A percentile compares a stretch with the other conserved stretches of the same genome.
Evolutionary conservation across 2,888 invertebrate species (phyloP).

Genomic region (Plusia festucae): DNA sequence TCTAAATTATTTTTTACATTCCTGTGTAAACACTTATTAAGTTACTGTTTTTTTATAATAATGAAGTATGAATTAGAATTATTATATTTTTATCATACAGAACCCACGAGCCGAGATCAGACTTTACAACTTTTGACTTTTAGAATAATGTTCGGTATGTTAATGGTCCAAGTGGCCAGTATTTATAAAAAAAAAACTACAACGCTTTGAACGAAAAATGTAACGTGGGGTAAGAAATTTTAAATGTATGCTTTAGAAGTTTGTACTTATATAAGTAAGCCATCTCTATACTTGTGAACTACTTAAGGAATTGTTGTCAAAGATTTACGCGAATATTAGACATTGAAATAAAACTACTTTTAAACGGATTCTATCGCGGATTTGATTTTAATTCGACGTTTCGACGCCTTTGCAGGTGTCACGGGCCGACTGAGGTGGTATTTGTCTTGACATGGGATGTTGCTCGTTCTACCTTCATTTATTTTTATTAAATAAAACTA

Average conservation of each 20-base stretch:
- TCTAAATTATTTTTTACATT: no score
- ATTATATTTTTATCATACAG: neutral
- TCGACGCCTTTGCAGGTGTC: no score
- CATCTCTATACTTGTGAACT: neutral
- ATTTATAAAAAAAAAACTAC: conserved; percentile 44
- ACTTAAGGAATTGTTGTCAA: neutral
- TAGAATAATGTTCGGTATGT: conserved; percentile 32
- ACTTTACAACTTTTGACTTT: conserved; percentile 13
- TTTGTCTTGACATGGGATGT: no score
- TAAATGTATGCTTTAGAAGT: neutral
- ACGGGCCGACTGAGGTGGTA: no score
- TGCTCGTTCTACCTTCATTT: no score
- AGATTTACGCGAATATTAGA: neutral
- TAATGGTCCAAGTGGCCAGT: conserved; percentile 34
- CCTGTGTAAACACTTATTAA: no score
- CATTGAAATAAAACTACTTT: neutral
- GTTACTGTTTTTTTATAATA: no score
- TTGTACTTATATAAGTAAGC: neutral
- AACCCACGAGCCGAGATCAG: neutral
- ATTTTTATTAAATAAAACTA: no score
- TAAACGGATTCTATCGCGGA: no score
- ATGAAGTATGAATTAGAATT: no score
- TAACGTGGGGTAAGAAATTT: neutral
- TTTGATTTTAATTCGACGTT: no score
- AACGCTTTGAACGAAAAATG: conserved; percentile 25